Evolutionary conservation across 2,888 invertebrate genomes (phyloP).

Genomic region (Nowickia ferox): DNA sequence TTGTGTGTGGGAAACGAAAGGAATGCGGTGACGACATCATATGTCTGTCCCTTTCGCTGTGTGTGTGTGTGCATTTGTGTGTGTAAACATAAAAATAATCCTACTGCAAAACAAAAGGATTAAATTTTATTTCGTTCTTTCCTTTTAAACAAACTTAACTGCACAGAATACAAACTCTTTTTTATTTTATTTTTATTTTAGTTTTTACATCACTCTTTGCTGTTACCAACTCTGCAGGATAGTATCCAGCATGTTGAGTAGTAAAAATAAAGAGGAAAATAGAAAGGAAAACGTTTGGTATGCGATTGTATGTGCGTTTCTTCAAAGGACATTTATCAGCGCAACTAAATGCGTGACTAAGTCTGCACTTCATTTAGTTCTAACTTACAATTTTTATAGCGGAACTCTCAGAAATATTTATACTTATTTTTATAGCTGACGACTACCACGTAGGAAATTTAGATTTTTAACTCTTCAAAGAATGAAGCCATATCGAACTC

Average conservation of each 20-base stretch:
- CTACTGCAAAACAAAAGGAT: slow-evolving; percentile 43
- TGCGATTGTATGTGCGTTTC: slow-evolving; percentile 12
- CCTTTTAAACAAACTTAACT: slow-evolving; percentile 30
- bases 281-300: neutral
- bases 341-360: slow-evolving; percentile 65
- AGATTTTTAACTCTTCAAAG: neutral
- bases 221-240: slow-evolving; percentile 55
- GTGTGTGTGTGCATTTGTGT: slow-evolving; percentile 1
- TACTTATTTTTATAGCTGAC: neutral
- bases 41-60: neutral
- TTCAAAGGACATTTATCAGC: slow-evolving; percentile 57
- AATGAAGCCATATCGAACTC: neutral
- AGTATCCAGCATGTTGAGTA: slow-evolving; percentile 38
- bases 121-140: slow-evolving; percentile 45
- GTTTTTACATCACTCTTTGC: slow-evolving; percentile 5
- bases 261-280: neutral
- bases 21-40: slow-evolving; percentile 8
- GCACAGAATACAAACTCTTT: slow-evolving; percentile 7
- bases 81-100: slow-evolving; percentile 22
- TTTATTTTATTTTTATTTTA: neutral
- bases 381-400: slow-evolving; percentile 35
- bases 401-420: slow-evolving; percentile 22
- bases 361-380: slow-evolving; percentile 52
- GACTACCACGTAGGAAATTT: slow-evolving; percentile 23
- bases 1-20: neutral